Percentiles rank a stretch among this genome's conserved stretches.
Conservation (phyloP, 2,113 vertebrate genomes). For the Anseranas semipalmata region DNA sequence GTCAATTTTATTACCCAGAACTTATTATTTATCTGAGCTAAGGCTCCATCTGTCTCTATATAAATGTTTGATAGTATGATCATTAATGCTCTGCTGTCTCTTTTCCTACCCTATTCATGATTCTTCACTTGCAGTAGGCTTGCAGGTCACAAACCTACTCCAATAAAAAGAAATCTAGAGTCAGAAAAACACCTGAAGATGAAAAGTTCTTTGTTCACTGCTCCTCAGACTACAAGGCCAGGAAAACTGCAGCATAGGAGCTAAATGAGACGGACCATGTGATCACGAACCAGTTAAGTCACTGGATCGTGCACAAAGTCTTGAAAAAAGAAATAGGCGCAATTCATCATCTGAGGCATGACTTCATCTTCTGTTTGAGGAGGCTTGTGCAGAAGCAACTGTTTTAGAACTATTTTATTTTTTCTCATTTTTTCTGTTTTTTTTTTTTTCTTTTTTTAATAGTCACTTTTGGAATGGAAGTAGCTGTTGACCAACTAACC, state of each 20-base stretch:
- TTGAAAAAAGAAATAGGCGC: neutral
- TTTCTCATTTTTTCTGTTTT: neutral
- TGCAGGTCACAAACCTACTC: neutral
- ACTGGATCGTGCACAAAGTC: neutral
- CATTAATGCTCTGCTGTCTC: neutral
- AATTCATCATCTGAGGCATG: neutral
- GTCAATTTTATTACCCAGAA: neutral
- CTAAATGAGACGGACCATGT: rapidly evolving
- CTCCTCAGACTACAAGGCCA: neutral
- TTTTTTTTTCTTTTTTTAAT: neutral
- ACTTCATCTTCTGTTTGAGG: neutral
- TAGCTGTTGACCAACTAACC: neutral
- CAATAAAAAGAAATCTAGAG: neutral
- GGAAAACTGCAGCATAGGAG: neutral
- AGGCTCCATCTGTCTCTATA: neutral
- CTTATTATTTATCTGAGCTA: neutral
- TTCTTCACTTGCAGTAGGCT: neutral
- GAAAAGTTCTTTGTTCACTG: neutral
- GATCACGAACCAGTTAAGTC: neutral
- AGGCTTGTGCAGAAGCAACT: neutral
- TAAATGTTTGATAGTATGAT: neutral
- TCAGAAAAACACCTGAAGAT: neutral
- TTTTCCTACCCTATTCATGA: neutral
- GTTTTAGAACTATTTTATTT: neutral
- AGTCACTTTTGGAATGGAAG: neutral